phyloP scores from a whole-genome alignment of 2,113 vertebrate genomes.

The Spea bombifrons region DNA sequence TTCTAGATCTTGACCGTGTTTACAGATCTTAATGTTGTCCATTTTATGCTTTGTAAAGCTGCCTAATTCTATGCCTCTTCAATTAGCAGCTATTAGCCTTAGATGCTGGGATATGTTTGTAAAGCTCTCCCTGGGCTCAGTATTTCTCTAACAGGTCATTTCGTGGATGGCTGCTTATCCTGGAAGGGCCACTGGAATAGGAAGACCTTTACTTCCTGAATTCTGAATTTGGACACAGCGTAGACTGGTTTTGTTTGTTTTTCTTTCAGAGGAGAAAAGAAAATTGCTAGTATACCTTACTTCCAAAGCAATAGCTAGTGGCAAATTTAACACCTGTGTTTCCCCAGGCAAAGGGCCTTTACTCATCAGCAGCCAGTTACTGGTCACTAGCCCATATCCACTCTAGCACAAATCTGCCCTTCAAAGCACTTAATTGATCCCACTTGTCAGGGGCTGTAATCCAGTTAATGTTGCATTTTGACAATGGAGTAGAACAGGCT shows the following conservation, averaged over 20 bases:
- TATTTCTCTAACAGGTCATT: constrained; percentile 34
- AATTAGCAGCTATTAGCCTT: constrained; percentile 38
- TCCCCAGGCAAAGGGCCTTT: constrained; percentile 42
- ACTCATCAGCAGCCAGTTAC: constrained; percentile 44
- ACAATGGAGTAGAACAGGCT: constrained; percentile 44
- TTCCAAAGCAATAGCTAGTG: constrained; percentile 39
- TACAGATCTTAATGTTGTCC: constrained; percentile 1
- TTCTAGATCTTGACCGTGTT: neutral
- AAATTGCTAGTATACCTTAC: constrained; percentile 47
- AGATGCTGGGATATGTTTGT: constrained; percentile 34
- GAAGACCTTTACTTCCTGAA: constrained; percentile 37
- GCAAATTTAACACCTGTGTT: constrained; percentile 49
- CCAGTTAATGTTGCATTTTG: constrained; percentile 51
- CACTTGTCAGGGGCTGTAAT: constrained; percentile 50
- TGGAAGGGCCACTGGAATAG: constrained; percentile 14
- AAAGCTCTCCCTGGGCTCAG: constrained; percentile 33
- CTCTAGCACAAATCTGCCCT: constrained; percentile 45
- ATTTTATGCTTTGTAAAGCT: neutral
- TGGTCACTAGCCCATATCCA: constrained; percentile 47
- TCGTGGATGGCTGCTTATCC: constrained; percentile 41
- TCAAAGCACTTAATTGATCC: constrained; percentile 53
- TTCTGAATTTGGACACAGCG: constrained; percentile 24
- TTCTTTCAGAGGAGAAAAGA: constrained; percentile 39
- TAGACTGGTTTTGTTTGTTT: constrained; percentile 47
- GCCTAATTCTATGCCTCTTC: constrained; percentile 14